These are phyloP conservation scores for Dasyprocta punctata DNA, from an alignment of 2,113 vertebrate species.

Conservation along the genomic window DNA sequence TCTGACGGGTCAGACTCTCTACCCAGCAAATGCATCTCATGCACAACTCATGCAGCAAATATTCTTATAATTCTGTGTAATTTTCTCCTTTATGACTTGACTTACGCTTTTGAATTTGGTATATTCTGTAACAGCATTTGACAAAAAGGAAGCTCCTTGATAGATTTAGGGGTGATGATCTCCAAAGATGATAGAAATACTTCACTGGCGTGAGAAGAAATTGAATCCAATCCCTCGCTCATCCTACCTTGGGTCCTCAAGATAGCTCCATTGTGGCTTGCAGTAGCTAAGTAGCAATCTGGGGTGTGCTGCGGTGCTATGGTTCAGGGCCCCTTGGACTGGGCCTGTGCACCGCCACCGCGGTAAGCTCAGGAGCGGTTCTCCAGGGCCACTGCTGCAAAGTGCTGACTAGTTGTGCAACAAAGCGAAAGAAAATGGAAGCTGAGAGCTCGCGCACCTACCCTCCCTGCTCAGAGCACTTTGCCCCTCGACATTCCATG, in stretches of 20 bases:
- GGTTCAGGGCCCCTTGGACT: rapidly evolving
- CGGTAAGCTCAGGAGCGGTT: too few relatives aligned
- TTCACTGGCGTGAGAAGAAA: neutral
- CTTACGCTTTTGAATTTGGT: neutral
- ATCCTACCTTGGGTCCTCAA: neutral
- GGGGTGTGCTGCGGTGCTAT: too few relatives aligned
- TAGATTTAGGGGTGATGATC: neutral
- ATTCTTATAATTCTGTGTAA: neutral
- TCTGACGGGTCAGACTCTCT: neutral
- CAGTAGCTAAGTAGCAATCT: neutral
- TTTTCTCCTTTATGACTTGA: neutral
- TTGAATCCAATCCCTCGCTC: neutral
- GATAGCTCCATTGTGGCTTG: neutral
- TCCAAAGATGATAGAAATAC: neutral
- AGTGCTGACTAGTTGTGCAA: too few relatives aligned
- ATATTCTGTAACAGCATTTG: neutral
- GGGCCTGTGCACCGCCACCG: rapidly evolving
- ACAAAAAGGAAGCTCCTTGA: neutral
- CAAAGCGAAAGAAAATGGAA: neutral
- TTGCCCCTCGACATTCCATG: neutral
- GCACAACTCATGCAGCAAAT: neutral
- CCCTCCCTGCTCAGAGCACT: too few relatives aligned
- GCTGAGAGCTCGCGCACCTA: rapidly evolving
- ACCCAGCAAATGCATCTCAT: neutral
- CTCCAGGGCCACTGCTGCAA: neutral